These are phyloP conservation scores for Smittia sp. DNA, from an alignment of 2,888 invertebrate genomes.

Conservation along the genomic window DNA sequence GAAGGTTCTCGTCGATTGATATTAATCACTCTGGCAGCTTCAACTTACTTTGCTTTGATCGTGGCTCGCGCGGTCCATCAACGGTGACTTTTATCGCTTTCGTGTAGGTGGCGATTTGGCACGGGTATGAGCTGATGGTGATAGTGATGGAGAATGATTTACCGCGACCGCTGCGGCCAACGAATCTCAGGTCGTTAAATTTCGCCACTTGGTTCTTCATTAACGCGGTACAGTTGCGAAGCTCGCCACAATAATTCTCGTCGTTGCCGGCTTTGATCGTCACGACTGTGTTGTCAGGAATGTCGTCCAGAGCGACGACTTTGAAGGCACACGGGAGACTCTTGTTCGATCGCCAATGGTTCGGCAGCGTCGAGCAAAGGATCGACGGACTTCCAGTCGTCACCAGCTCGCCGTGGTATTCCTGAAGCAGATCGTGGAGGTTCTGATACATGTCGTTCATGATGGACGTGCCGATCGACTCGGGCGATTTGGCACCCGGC, in stretches of 20 bases:
- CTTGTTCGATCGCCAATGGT: constrained; percentile 97
- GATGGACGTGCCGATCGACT: constrained; percentile 54
- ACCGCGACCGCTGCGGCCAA: constrained; percentile 94
- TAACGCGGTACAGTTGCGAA: constrained; percentile 88
- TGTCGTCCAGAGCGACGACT: constrained; percentile 89
- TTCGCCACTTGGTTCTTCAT: constrained; percentile 98
- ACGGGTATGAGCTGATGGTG: constrained; percentile 75
- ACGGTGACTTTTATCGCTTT: constrained; percentile 99
- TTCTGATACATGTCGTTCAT: constrained; percentile 74
- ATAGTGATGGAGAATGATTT: constrained; percentile 95
- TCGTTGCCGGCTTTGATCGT: constrained; percentile 96
- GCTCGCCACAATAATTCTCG: constrained; percentile 93
- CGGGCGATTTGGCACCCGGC: constrained; percentile 32
- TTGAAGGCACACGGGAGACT: constrained; percentile 94
- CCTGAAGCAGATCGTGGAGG: constrained; percentile 75
- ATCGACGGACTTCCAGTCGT: constrained; percentile 95
- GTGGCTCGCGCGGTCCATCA: constrained; percentile 96
- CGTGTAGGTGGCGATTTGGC: constrained; percentile 87
- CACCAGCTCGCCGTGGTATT: constrained; percentile 89
- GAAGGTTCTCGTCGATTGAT: neutral
- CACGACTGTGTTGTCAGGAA: constrained; percentile 91
- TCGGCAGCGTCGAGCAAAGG: constrained; percentile 88
- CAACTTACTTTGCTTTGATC: constrained; percentile 91
- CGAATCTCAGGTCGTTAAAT: constrained; percentile 97
- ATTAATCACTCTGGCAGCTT: neutral